These are phyloP conservation scores for Cosmorhoe ocellata DNA, from an alignment of 2,888 invertebrate genomes.

Conservation along the genomic window DNA sequence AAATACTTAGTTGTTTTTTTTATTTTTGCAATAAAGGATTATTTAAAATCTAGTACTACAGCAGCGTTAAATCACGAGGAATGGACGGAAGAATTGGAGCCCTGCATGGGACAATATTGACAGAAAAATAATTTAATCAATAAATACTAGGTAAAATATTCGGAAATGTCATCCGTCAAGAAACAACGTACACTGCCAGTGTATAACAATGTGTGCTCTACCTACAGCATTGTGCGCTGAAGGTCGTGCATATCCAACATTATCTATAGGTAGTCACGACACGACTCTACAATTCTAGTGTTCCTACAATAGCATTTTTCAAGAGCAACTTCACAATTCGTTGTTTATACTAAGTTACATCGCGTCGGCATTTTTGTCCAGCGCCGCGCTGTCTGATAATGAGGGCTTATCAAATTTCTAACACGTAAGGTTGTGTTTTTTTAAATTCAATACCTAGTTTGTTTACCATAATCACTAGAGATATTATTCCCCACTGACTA, in stretches of 20 bases:
- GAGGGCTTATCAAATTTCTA: conserved; percentile 18
- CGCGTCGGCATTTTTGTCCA: conserved; percentile 10
- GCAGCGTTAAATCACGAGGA: too few relatives aligned
- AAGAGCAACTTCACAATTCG: conserved; percentile 1
- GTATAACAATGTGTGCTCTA: conserved; percentile 19
- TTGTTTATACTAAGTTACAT: not conserved
- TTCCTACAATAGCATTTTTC: conserved; percentile 12
- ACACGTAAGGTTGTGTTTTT: not conserved
- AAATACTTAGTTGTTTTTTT: too few relatives aligned
- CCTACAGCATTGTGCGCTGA: conserved; percentile 62
- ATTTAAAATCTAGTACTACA: too few relatives aligned
- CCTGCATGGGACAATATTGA: too few relatives aligned
- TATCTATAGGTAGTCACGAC: conserved; percentile 41
- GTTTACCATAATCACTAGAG: too few relatives aligned
- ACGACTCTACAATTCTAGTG: conserved; percentile 35
- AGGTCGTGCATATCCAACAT: conserved; percentile 61
- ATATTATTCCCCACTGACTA: too few relatives aligned
- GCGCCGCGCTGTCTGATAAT: conserved; percentile 20
- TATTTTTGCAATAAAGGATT: too few relatives aligned
- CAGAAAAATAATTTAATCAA: too few relatives aligned
- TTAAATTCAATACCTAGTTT: too few relatives aligned
- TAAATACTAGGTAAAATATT: too few relatives aligned
- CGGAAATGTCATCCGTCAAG: not conserved
- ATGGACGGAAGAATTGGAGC: too few relatives aligned
- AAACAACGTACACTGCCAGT: conserved; percentile 8